Evolutionary conservation across 2,797 vertebrate species (phyloP).

Genomic region (Poliocrania exsul): DNA sequence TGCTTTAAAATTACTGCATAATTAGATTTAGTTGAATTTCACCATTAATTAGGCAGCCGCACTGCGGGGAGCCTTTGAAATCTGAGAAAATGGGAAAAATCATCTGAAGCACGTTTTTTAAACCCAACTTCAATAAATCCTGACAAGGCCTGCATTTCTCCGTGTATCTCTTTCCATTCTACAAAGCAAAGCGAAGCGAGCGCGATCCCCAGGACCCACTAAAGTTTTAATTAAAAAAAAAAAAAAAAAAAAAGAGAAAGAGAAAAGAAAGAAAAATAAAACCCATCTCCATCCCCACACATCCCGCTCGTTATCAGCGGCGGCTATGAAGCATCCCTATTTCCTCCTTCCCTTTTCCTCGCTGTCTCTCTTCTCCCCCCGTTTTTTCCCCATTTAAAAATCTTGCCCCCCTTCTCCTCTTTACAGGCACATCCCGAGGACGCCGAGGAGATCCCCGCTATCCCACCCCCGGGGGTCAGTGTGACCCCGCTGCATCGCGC

Average conservation of each 20-base stretch:
- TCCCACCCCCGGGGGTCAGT: neutral
- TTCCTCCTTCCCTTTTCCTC: neutral
- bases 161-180: constrained; percentile 61
- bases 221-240: constrained; percentile 27
- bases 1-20: constrained; percentile 85
- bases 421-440: neutral
- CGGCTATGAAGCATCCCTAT: neutral
- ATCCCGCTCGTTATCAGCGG: neutral
- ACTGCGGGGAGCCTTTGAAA: constrained; percentile 81
- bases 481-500: neutral
- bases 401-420: rapidly evolving
- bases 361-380: neutral
- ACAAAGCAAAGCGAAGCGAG: constrained; percentile 62
- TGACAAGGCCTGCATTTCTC: constrained; percentile 74
- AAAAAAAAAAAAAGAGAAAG: neutral
- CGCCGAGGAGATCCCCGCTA: neutral
- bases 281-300: neutral
- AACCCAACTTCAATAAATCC: constrained; percentile 80
- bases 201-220: constrained; percentile 34
- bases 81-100: constrained; percentile 81
- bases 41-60: constrained; percentile 84
- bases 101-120: constrained; percentile 80
- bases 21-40: constrained; percentile 86
- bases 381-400: neutral
- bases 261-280: neutral